Conservation (phyloP, 2,797 vertebrate species). For the Neopelma chrysocephalum region DNA sequence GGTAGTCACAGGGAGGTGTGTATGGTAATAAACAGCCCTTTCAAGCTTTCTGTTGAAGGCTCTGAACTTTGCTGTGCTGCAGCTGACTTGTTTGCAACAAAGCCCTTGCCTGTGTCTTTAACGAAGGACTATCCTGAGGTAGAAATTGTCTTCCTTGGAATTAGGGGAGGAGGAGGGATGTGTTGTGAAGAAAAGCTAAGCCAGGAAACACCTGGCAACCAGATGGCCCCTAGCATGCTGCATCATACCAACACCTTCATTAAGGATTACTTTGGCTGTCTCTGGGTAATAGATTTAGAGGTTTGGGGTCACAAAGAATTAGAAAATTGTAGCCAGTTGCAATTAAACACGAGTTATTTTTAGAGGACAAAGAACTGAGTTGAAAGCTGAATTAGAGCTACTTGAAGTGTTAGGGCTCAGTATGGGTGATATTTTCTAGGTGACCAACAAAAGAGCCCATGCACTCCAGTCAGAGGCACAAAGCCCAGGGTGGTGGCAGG, state of each 20-base stretch:
- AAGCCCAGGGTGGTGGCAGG: background rate
- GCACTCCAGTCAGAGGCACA: background rate
- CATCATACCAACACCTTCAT: slow-evolving; percentile 27
- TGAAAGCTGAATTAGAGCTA: slow-evolving; percentile 27
- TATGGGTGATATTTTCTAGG: background rate
- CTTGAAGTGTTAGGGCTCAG: background rate
- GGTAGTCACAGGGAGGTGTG: background rate
- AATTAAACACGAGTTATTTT: slow-evolving; percentile 50
- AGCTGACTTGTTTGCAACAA: background rate
- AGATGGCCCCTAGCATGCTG: slow-evolving; percentile 43
- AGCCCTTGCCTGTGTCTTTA: background rate
- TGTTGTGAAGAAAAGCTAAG: slow-evolving; percentile 39
- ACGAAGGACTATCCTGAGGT: background rate
- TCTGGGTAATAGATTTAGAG: slow-evolving; percentile 57
- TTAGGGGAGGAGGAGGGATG: slow-evolving; percentile 8
- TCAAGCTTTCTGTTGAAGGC: background rate
- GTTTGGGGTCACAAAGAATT: slow-evolving; percentile 58
- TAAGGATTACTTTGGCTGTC: slow-evolving; percentile 57
- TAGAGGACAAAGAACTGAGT: slow-evolving; percentile 15
- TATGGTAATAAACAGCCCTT: background rate
- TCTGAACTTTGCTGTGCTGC: background rate
- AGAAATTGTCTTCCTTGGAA: slow-evolving; percentile 35
- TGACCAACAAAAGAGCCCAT: background rate
- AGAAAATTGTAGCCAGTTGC: slow-evolving; percentile 50
- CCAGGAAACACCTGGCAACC: slow-evolving; percentile 57